Conservation (phyloP, 2,797 vertebrate species). For the Kryptopterus vitreolus region DNA sequence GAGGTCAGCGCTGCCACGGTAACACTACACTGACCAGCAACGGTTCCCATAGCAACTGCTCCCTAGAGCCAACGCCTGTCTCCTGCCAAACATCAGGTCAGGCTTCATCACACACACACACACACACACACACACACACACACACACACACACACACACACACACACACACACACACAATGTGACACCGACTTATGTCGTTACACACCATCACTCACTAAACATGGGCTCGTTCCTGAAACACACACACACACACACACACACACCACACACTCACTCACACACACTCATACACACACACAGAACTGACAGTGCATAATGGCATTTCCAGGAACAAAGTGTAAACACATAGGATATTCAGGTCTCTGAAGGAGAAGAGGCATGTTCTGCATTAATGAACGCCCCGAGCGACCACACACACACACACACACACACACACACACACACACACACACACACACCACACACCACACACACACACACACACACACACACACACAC, state of each 20-base stretch:
- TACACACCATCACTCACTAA: too few species aligned
- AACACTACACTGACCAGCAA: conserved; percentile 77
- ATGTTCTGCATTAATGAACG: conserved; percentile 23
- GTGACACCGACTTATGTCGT: too few species aligned
- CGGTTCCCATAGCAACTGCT: conserved; percentile 71
- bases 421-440: conserved; percentile 2
- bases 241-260: conserved; percentile 37
- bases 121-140: conserved; percentile 36
- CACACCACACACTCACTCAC: conserved; percentile 35
- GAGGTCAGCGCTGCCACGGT: conserved; percentile 68
- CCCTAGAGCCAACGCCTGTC: conserved; percentile 66
- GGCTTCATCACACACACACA: conserved; percentile 62
- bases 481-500: conserved; percentile 27
- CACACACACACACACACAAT: conserved; percentile 29
- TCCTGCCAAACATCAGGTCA: conserved; percentile 37
- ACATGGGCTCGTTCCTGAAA: background rate
- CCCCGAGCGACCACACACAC: conserved; percentile 11
- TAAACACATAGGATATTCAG: conserved; percentile 28
- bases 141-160: conserved; percentile 51
- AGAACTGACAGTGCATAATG: conserved; percentile 51
- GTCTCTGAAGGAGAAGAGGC: conserved; percentile 14
- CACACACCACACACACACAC: conserved; percentile 11
- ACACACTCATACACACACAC: conserved; percentile 30
- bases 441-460: conserved; percentile 15
- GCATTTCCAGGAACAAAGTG: conserved; percentile 53